Conservation (phyloP, 2,113 vertebrate genomes). For the Chamaea fasciata region DNA sequence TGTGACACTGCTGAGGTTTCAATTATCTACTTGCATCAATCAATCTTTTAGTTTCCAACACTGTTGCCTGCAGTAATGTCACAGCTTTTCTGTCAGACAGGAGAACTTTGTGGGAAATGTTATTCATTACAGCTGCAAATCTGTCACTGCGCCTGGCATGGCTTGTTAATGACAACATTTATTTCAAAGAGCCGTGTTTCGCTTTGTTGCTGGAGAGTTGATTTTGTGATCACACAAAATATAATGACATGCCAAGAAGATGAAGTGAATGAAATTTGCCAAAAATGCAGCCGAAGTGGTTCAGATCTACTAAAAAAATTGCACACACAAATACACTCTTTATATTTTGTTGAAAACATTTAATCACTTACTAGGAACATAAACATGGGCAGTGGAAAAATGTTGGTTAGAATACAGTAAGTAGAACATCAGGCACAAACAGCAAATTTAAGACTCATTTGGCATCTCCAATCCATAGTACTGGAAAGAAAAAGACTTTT, state of each 20-base stretch:
- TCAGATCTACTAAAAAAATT: constrained; percentile 64
- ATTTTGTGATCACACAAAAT: constrained; percentile 78
- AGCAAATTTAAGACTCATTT: neutral
- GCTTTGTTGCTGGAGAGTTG: constrained; percentile 79
- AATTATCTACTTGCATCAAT: constrained; percentile 79
- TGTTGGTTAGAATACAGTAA: neutral
- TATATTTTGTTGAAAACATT: constrained; percentile 31
- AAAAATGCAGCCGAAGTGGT: constrained; percentile 73
- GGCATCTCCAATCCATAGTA: neutral
- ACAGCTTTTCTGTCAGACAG: constrained; percentile 79
- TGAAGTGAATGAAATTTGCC: constrained; percentile 78
- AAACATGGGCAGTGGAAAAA: neutral
- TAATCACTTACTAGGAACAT: neutral
- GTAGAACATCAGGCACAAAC: neutral
- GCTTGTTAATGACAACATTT: constrained; percentile 85
- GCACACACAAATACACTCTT: neutral
- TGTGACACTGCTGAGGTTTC: constrained; percentile 75
- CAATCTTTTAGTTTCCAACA: constrained; percentile 75
- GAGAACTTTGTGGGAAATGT: constrained; percentile 79
- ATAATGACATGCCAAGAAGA: constrained; percentile 83
- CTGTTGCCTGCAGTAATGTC: constrained; percentile 78
- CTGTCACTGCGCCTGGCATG: constrained; percentile 76
- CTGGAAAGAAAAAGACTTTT: neutral
- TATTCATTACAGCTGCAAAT: constrained; percentile 85
- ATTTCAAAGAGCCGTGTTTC: constrained; percentile 78